Conservation (phyloP, 1,140 invertebrate genomes). For the Cepaea nemoralis region DNA sequence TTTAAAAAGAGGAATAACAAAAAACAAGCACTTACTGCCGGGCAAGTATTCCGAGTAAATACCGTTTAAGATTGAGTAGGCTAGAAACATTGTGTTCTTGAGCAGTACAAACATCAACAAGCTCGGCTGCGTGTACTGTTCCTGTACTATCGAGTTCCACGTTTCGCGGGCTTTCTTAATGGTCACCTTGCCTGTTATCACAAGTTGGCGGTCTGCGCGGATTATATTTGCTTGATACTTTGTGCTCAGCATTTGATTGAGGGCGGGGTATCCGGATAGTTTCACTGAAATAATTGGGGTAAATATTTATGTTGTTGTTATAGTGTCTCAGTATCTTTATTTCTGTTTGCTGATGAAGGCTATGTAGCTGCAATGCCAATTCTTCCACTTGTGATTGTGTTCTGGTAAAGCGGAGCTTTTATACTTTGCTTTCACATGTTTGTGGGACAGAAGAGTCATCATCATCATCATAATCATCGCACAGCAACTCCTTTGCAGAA, state of each 20-base stretch:
- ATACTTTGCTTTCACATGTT: too few relatives aligned
- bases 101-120: constrained; percentile 3
- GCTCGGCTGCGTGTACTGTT: neutral
- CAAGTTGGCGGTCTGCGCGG: neutral
- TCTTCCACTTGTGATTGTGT: too few relatives aligned
- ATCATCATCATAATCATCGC: too few relatives aligned
- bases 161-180: neutral
- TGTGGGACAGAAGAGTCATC: too few relatives aligned
- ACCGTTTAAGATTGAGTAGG: neutral
- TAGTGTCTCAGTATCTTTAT: too few relatives aligned
- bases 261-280: neutral
- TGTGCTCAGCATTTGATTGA: neutral
- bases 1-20: too few relatives aligned
- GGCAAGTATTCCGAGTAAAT: neutral
- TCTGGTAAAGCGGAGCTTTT: too few relatives aligned
- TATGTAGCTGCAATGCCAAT: too few relatives aligned
- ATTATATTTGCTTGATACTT: neutral
- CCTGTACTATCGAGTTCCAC: neutral
- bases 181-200: neutral
- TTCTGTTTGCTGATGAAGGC: too few relatives aligned
- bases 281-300: constrained; percentile 23
- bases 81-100: neutral
- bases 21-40: neutral
- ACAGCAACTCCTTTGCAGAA: too few relatives aligned
- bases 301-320: neutral